Conservation (phyloP, 2,797 vertebrate genomes). For the Peromyscus aztecus region DNA sequence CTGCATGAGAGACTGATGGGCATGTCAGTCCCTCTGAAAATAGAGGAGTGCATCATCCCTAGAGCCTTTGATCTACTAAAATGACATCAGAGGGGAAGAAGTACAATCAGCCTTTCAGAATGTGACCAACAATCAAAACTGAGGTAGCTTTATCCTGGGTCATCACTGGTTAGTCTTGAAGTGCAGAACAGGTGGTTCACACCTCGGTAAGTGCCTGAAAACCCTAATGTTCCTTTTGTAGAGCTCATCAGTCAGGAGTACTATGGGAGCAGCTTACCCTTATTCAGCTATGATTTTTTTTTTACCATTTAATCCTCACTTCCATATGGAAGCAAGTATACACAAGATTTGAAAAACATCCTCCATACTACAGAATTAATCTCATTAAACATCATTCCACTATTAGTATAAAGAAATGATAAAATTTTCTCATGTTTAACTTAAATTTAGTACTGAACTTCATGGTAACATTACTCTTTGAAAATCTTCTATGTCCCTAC, state of each 20-base stretch:
- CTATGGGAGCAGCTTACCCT: neutral
- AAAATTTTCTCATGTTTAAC: neutral
- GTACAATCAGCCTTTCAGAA: neutral
- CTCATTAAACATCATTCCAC: neutral
- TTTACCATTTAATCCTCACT: neutral
- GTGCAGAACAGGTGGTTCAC: neutral
- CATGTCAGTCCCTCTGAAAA: neutral
- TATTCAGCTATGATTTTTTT: neutral
- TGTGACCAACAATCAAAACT: neutral
- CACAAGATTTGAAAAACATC: neutral
- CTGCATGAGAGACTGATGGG: neutral
- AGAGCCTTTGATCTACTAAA: constrained; percentile 22
- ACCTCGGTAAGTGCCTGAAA: constrained; percentile 36
- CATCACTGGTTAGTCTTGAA: neutral
- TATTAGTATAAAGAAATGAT: neutral
- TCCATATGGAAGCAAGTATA: neutral
- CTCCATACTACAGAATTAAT: neutral
- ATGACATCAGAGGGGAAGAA: too few relatives aligned
- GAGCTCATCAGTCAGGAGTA: neutral
- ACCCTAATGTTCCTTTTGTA: neutral
- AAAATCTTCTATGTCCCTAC: neutral
- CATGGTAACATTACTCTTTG: neutral
- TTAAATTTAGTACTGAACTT: neutral
- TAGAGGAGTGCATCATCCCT: neutral
- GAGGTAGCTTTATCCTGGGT: neutral